phyloP scores from a whole-genome alignment of 2,797 vertebrate genomes.

The Acanthis flammea region DNA sequence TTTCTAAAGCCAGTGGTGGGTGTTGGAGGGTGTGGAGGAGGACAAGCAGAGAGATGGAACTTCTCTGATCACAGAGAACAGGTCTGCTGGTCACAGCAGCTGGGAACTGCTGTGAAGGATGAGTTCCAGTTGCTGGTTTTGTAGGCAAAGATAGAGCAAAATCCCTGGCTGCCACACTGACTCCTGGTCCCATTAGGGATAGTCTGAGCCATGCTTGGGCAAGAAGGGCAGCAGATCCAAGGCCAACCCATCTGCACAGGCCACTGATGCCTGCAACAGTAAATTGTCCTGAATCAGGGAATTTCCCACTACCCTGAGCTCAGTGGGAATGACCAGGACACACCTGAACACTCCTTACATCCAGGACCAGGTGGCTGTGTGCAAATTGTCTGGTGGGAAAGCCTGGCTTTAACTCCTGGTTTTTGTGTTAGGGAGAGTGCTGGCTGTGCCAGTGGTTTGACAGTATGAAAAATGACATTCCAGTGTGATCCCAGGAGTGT shows the following conservation, averaged over 20 bases:
- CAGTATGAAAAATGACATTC: not conserved
- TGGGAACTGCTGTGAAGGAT: not conserved
- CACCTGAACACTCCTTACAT: not conserved
- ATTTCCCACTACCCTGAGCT: not conserved
- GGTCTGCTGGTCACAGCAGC: not conserved
- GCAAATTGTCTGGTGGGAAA: not conserved
- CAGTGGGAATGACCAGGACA: not conserved
- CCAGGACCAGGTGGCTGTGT: rapidly evolving
- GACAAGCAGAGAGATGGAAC: not conserved
- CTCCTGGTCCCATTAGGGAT: not conserved
- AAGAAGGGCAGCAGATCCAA: not conserved
- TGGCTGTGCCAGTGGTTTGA: not conserved
- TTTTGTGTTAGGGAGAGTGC: not conserved
- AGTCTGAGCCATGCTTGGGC: not conserved
- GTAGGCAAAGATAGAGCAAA: not conserved
- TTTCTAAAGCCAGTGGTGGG: not conserved
- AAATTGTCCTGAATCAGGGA: not conserved
- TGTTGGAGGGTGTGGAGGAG: not conserved
- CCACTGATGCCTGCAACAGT: not conserved
- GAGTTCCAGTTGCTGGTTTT: not conserved
- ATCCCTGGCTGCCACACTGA: not conserved
- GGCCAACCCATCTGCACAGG: not conserved
- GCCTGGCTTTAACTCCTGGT: not conserved
- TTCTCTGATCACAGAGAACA: not conserved
- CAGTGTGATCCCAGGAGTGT: not conserved